Conservation (phyloP, 2,113 vertebrate genomes). For the Panurus biarmicus region DNA sequence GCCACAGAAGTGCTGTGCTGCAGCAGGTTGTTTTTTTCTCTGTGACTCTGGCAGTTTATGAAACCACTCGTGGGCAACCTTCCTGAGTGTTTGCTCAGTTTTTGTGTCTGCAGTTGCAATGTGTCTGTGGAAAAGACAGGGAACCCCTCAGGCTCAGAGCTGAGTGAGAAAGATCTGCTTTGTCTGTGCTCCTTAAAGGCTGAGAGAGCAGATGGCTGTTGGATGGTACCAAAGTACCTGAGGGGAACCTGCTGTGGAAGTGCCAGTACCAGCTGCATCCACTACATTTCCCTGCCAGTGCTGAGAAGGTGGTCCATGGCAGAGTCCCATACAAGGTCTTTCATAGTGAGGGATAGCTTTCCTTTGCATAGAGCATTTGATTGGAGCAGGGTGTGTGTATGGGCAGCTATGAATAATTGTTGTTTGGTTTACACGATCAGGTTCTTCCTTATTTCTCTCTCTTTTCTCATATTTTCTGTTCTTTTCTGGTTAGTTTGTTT, state of each 20-base stretch:
- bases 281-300: not conserved
- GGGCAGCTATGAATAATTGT: not conserved
- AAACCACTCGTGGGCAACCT: not conserved
- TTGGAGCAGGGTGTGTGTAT: not conserved
- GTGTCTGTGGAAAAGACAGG: not conserved
- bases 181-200: too few relatives aligned
- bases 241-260: not conserved
- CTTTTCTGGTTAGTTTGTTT: not conserved
- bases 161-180: not conserved
- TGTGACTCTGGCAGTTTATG: not conserved
- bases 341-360: not conserved
- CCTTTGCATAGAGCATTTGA: not conserved
- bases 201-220: not conserved
- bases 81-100: accelerated
- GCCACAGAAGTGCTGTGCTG: not conserved
- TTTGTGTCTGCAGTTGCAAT: not conserved
- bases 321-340: not conserved
- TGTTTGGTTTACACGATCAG: accelerated
- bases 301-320: not conserved
- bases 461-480: not conserved
- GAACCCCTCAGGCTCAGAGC: not conserved
- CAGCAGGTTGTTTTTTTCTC: not conserved
- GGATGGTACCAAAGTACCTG: not conserved
- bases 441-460: not conserved
- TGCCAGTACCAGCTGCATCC: not conserved